These are phyloP conservation scores for Conopomorpha cramerella DNA, from an alignment of 1,140 invertebrate species.

Conservation along the genomic window DNA sequence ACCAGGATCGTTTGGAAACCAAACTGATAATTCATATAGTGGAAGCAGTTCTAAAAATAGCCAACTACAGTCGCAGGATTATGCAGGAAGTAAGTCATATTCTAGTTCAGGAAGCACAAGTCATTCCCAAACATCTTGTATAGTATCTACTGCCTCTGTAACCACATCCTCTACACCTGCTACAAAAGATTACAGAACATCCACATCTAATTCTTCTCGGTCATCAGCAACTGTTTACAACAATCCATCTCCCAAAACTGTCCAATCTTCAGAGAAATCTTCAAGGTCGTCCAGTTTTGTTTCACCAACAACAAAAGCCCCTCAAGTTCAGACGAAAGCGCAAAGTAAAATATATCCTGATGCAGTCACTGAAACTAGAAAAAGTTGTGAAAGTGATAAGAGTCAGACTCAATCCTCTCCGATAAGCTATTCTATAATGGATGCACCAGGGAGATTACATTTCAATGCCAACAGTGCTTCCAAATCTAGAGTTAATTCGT, in stretches of 20 bases:
- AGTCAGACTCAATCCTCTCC: constrained; percentile 71
- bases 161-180: constrained; percentile 52
- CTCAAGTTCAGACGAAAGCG: constrained; percentile 69
- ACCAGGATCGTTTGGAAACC: constrained; percentile 59
- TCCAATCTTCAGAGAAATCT: constrained; percentile 41
- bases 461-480: constrained; percentile 61
- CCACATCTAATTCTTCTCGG: constrained; percentile 31
- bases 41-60: constrained; percentile 62
- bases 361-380: constrained; percentile 57
- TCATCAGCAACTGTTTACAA: constrained; percentile 50
- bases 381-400: constrained; percentile 59
- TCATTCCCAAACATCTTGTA: constrained; percentile 70
- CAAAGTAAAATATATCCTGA: constrained; percentile 73
- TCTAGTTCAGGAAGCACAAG: constrained; percentile 60
- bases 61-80: constrained; percentile 58
- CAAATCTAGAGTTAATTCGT: constrained; percentile 38
- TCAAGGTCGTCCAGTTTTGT: constrained; percentile 52
- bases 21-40: constrained; percentile 61
- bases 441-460: constrained; percentile 64
- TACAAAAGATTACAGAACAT: constrained; percentile 66
- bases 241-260: constrained; percentile 59
- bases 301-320: constrained; percentile 57
- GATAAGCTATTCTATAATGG: constrained; percentile 77
- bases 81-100: constrained; percentile 64
- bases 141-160: constrained; percentile 68